Percentiles rank a stretch among this genome's conserved stretches.
Evolutionary conservation across 2,888 invertebrate species (phyloP).

Genomic region (Platycnemis pennipes): DNA sequence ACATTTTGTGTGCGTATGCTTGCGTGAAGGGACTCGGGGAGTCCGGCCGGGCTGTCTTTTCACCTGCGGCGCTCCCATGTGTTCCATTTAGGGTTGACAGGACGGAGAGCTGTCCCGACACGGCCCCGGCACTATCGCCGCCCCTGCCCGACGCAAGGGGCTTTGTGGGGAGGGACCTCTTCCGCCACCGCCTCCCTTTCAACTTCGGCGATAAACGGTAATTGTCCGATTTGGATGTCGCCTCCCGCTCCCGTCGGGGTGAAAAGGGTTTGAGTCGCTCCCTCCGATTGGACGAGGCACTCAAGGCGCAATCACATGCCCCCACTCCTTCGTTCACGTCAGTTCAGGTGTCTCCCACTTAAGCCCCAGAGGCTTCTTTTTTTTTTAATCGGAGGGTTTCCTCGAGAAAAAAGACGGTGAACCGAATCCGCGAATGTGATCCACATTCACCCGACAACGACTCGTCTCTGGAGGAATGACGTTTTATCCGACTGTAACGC

Average conservation of each 20-base stretch:
- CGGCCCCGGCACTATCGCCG: not conserved
- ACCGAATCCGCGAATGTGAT: too few relatives aligned
- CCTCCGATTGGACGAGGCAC: not conserved
- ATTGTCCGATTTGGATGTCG: not conserved
- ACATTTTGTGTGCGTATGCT: too few relatives aligned
- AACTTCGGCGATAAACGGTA: not conserved
- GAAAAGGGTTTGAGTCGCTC: not conserved
- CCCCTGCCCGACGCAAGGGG: too few relatives aligned
- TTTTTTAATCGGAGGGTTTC: too few relatives aligned
- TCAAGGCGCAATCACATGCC: not conserved
- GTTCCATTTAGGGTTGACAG: constrained; percentile 12
- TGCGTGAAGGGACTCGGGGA: not conserved
- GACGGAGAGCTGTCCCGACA: not conserved
- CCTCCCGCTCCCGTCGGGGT: not conserved
- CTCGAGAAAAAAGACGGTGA: too few relatives aligned
- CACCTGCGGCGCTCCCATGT: not conserved
- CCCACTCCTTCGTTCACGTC: not conserved
- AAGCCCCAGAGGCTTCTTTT: too few relatives aligned
- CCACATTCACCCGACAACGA: too few relatives aligned
- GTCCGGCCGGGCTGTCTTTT: not conserved
- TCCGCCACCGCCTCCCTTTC: not conserved
- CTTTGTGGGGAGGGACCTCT: too few relatives aligned
- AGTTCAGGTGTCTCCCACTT: too few relatives aligned
- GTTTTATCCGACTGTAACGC: too few relatives aligned
- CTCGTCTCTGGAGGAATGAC: too few relatives aligned